Percentiles rank a stretch among this genome's conserved stretches.
Evolutionary conservation across 2,113 vertebrate genomes (phyloP).

Genomic region (Symphodus melops): DNA sequence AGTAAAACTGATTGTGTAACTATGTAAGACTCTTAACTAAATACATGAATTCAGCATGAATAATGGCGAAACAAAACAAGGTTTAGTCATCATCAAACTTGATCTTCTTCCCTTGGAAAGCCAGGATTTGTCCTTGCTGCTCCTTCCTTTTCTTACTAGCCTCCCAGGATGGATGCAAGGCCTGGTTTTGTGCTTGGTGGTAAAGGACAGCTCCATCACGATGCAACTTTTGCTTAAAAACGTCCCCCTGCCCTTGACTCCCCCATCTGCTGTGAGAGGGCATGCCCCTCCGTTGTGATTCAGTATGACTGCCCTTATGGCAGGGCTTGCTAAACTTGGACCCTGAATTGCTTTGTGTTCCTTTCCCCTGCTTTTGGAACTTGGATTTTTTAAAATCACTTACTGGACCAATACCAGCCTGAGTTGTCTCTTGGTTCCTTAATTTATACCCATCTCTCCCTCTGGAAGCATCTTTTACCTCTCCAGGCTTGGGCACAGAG

Average conservation of each 20-base stretch:
- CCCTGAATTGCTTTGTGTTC: slow-evolving; percentile 2
- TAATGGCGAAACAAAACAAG: neutral
- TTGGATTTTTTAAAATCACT: slow-evolving; percentile 43
- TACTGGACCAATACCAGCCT: neutral
- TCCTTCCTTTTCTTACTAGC: slow-evolving; percentile 93
- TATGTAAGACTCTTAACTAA: neutral
- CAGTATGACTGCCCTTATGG: neutral
- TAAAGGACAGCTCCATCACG: slow-evolving; percentile 52
- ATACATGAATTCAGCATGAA: neutral
- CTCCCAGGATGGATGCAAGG: slow-evolving; percentile 98
- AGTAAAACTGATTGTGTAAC: too few species aligned
- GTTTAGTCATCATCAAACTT: slow-evolving; percentile 88
- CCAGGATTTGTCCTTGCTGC: slow-evolving; percentile 89
- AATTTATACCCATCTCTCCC: slow-evolving; percentile 39
- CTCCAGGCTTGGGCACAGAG: slow-evolving; percentile 57
- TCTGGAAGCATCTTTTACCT: slow-evolving; percentile 24
- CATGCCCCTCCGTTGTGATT: neutral
- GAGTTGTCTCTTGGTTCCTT: slow-evolving; percentile 22
- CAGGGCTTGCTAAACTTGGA: slow-evolving; percentile 27
- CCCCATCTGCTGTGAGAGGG: slow-evolving; percentile 22
- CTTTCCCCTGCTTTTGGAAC: slow-evolving; percentile 40
- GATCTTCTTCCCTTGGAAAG: slow-evolving; percentile 96
- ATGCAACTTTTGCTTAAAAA: slow-evolving; percentile 10
- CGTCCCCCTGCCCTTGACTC: slow-evolving; percentile 38
- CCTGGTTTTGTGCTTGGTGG: slow-evolving; percentile 70